phyloP scores from a whole-genome alignment of 1,140 invertebrate species.

The Octopus sinensis region DNA sequence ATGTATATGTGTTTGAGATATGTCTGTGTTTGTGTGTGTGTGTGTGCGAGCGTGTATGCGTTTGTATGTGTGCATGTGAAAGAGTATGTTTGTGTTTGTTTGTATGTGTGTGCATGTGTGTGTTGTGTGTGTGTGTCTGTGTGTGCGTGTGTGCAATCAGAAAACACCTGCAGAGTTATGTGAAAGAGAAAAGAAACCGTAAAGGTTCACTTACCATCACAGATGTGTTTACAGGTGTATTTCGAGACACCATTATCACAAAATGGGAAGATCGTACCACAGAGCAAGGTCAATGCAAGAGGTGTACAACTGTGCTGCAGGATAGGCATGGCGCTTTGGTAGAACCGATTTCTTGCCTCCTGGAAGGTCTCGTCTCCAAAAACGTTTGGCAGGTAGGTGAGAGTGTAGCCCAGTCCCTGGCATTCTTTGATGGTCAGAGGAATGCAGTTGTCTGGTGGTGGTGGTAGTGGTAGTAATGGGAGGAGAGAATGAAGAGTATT shows the following conservation, averaged over 20 bases:
- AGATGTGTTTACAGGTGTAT: background rate
- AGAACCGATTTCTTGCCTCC: background rate
- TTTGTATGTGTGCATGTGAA: too few relatives aligned
- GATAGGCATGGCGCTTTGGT: background rate
- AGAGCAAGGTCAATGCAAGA: background rate
- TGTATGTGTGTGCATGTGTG: too few relatives aligned
- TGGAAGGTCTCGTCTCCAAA: background rate
- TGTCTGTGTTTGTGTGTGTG: too few relatives aligned
- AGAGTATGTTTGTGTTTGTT: too few relatives aligned
- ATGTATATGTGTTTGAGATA: too few relatives aligned
- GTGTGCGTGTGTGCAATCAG: too few relatives aligned
- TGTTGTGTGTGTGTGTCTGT: too few relatives aligned
- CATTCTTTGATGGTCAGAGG: background rate
- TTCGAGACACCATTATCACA: constrained; percentile 2
- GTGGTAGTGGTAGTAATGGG: too few relatives aligned
- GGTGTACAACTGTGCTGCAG: background rate
- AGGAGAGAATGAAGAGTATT: too few relatives aligned
- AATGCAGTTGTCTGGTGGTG: background rate
- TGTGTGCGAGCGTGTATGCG: too few relatives aligned
- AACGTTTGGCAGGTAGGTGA: background rate
- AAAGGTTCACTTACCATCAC: background rate
- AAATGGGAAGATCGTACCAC: background rate
- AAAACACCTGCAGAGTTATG: too few relatives aligned
- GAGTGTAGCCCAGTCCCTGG: background rate
- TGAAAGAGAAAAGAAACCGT: too few relatives aligned